phyloP scores from a whole-genome alignment of 2,113 vertebrate genomes.

The Amblyopsis rosae region DNA sequence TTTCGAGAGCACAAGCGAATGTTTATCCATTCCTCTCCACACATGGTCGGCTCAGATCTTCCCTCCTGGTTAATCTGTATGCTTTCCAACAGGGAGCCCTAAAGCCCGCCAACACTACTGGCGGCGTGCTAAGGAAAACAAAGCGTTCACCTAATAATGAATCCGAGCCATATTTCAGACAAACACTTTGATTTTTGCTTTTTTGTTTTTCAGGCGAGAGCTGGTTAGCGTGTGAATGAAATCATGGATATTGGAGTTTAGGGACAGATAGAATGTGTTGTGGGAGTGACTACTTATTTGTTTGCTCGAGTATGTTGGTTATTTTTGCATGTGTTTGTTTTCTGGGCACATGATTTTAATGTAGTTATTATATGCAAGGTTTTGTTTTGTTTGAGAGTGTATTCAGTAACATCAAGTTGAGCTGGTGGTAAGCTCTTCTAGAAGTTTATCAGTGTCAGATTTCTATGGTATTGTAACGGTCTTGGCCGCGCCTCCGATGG shows the following conservation, averaged over 20 bases:
- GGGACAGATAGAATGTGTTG: constrained; percentile 21
- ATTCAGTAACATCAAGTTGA: neutral
- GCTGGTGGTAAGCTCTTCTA: too few relatives aligned
- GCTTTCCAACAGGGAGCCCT: too few relatives aligned
- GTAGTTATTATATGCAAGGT: constrained; percentile 11
- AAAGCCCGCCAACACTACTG: too few relatives aligned
- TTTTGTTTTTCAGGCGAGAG: too few relatives aligned
- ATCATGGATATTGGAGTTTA: constrained; percentile 29
- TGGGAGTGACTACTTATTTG: neutral
- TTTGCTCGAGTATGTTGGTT: neutral
- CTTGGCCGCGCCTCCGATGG: too few relatives aligned
- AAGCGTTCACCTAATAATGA: constrained; percentile 60
- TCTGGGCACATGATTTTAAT: too few relatives aligned
- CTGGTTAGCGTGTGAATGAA: too few relatives aligned
- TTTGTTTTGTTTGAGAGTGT: neutral
- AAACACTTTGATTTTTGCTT: too few relatives aligned
- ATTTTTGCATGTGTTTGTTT: constrained; percentile 23
- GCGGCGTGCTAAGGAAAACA: constrained; percentile 52
- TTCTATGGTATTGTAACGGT: neutral
- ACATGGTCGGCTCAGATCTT: too few relatives aligned
- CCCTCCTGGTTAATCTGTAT: too few relatives aligned
- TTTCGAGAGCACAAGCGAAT: too few relatives aligned
- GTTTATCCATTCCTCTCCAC: too few relatives aligned
- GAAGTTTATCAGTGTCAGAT: neutral
- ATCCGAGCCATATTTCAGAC: constrained; percentile 36